Evolutionary conservation across 2,888 invertebrate genomes (phyloP), one percentile per base, ranked within the genome.

Genomic region (Amorpha juglandis): DNA sequence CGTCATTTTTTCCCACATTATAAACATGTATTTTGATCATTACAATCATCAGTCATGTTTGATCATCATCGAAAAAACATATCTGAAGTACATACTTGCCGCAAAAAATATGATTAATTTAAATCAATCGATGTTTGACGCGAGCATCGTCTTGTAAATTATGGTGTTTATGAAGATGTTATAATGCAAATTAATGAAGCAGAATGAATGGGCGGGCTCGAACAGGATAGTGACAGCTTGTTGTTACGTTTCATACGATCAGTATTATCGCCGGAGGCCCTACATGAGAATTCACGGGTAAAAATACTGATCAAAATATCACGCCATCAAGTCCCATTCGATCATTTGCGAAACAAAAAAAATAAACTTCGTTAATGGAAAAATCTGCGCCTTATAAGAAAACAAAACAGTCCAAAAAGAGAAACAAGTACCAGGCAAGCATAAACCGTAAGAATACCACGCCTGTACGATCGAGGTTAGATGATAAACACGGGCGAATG

Each of bases 401-500:
- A 27, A 27, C 27, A 38, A 38, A 38, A 38, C 7, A 38, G 27
- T 38, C 58, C 19, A 58, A 58, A 55, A 38, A 9, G 12, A 19
- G 42, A 11, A 42, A 58, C 58, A 58, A 9, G 58, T 58, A 58
- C 58, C 19, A 58, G 42, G 42, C 38, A 38, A 19, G 12, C 58
- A 58, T 58, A 19, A 42, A 58, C 58, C 58, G 58, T 58, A 58
- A 58, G 58, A 42, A 19, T 50, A 19, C 55, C 55, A 38, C 55
- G 58, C 58, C 58, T 58, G 58, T 16, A 38, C 38, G 58, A 58
- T 58, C 42, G 58, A 58, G 58, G 58, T 58, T 58, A 58, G 42
- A 58, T 19, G 58, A 58, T 58, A 42, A 58, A 42, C 38, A 55
- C 27, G 27, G 11, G 53, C 55, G 55, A 52, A 33, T 38, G 55